These are phyloP conservation scores for Drosophila paracracens DNA, from an alignment of 2,888 invertebrate species.

Conservation along the genomic window DNA sequence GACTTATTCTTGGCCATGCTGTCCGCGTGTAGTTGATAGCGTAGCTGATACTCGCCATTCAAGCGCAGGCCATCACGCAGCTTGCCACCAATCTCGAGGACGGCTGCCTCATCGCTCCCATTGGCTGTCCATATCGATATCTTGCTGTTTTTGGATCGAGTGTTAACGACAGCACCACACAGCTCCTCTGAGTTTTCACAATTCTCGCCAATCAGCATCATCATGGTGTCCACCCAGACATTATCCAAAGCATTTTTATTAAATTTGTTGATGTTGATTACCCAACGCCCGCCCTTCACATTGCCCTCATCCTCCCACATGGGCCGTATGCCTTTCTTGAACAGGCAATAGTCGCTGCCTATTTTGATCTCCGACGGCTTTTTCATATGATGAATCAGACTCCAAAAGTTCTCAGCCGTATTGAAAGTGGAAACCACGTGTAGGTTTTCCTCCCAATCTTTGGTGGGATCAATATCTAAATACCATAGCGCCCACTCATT, in stretches of 20 bases:
- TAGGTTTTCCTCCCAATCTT: constrained; percentile 96
- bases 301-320: constrained; percentile 97
- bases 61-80: constrained; percentile 92
- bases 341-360: constrained; percentile 92
- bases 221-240: constrained; percentile 92
- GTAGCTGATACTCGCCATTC: constrained; percentile 85
- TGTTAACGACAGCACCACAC: constrained; percentile 97
- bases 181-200: constrained; percentile 96
- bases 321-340: constrained; percentile 89
- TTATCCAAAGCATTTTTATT: constrained; percentile 90
- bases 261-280: constrained; percentile 89
- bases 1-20: constrained; percentile 93
- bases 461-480: constrained; percentile 93
- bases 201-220: constrained; percentile 96
- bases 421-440: constrained; percentile 96
- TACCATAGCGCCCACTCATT: constrained; percentile 99
- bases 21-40: constrained; percentile 93
- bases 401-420: constrained; percentile 99
- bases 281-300: constrained; percentile 93
- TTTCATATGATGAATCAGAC: constrained; percentile 93
- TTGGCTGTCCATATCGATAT: constrained; percentile 96
- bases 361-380: constrained; percentile 90
- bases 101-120: constrained; percentile 90
- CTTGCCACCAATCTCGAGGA: constrained; percentile 93
- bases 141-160: constrained; percentile 95